A percentile compares a stretch with the other conserved stretches of the same genome.
phyloP scores from a whole-genome alignment of 92 coral and sea anemone species.

The Porites cylindrica region DNA sequence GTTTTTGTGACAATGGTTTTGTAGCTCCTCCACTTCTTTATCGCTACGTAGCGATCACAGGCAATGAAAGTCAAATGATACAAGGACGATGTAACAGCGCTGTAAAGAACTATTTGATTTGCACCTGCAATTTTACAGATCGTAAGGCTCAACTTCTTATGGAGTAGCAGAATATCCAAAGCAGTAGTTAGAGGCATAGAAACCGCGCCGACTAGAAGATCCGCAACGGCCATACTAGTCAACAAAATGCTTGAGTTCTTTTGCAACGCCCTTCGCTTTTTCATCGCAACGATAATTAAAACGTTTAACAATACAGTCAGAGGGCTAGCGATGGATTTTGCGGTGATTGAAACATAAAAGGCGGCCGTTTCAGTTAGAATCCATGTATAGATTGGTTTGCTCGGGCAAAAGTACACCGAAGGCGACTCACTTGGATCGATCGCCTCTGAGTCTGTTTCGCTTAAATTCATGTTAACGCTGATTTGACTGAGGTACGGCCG shows the following conservation, averaged over 20 bases:
- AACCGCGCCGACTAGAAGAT: slow-evolving; percentile 25
- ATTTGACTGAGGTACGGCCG: background rate
- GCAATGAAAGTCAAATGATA: slow-evolving; percentile 40
- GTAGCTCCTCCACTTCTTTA: slow-evolving; percentile 3
- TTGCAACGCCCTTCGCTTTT: background rate
- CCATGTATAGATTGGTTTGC: background rate
- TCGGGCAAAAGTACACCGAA: slow-evolving; percentile 6
- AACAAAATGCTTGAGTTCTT: slow-evolving; percentile 25
- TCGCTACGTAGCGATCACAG: slow-evolving; percentile 33
- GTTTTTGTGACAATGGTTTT: slow-evolving; percentile 15
- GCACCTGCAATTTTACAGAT: background rate
- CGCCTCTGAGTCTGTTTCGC: background rate
- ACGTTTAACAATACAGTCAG: background rate
- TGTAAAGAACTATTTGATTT: background rate
- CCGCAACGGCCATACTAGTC: slow-evolving; percentile 30
- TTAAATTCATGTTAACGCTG: background rate
- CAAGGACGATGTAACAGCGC: background rate
- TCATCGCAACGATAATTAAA: slow-evolving; percentile 10
- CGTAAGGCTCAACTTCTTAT: background rate
- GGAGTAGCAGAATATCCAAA: background rate
- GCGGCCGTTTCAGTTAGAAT: background rate
- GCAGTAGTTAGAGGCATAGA: background rate
- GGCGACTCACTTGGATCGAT: background rate
- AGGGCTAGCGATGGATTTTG: background rate
- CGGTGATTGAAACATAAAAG: background rate